These are phyloP conservation scores for Lepidotrigona ventralis DNA, from an alignment of 1,140 invertebrate genomes.

Conservation along the genomic window DNA sequence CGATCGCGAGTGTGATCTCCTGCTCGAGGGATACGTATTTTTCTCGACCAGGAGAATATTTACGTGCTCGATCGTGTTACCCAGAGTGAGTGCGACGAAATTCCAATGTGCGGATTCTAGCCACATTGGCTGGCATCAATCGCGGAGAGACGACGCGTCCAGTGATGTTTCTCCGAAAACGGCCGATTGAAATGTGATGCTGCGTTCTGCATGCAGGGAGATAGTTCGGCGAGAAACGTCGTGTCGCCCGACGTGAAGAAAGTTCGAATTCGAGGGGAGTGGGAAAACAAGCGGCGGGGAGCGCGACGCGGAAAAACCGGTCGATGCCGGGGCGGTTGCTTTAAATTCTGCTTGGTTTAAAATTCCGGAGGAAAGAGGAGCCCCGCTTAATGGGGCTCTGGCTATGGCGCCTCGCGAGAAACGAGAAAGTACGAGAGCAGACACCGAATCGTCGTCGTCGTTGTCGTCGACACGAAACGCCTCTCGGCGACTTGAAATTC, in stretches of 20 bases:
- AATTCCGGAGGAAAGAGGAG: too few species aligned
- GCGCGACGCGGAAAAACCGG: neutral
- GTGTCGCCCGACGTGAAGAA: neutral
- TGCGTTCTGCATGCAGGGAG: neutral
- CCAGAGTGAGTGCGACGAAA: neutral
- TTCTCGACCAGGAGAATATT: neutral
- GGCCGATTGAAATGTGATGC: neutral
- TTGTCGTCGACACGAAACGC: neutral
- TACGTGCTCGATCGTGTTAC: neutral
- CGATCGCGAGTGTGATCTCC: neutral
- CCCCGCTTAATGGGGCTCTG: slow-evolving; percentile 11
- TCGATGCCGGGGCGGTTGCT: slow-evolving; percentile 35
- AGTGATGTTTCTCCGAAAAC: neutral
- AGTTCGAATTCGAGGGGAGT: slow-evolving; percentile 1
- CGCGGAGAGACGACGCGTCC: neutral
- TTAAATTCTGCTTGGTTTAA: slow-evolving; percentile 26
- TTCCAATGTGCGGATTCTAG: neutral
- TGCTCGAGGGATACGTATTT: neutral
- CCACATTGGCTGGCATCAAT: neutral
- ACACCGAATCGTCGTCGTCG: neutral
- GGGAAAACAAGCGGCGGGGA: neutral
- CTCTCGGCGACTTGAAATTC: slow-evolving; percentile 11
- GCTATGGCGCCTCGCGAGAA: neutral
- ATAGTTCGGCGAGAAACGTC: neutral
- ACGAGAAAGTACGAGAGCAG: neutral